These are phyloP conservation scores for Pelecanus crispus DNA, from an alignment of 2,113 vertebrate species.

Conservation along the genomic window DNA sequence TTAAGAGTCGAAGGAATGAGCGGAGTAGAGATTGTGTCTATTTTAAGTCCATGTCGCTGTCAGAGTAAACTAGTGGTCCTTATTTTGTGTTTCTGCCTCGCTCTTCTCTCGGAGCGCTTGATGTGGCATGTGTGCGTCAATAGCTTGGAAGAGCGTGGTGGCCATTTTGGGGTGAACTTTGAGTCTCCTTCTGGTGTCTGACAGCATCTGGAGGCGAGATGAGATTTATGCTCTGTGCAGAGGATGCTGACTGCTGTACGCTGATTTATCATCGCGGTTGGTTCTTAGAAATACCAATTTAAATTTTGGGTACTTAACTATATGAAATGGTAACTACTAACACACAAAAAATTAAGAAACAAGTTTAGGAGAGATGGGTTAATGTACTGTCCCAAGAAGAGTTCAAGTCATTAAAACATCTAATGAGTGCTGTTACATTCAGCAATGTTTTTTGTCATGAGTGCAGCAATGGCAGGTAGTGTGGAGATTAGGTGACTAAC, in stretches of 20 bases:
- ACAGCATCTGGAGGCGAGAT: background rate
- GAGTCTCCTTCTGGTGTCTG: background rate
- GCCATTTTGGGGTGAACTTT: background rate
- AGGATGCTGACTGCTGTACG: accelerated
- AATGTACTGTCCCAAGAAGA: background rate
- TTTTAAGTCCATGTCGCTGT: background rate
- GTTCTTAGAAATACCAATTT: background rate
- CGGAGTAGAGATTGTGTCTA: background rate
- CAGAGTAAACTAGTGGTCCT: background rate
- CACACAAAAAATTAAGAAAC: background rate
- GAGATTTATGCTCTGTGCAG: background rate
- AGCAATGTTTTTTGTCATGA: background rate
- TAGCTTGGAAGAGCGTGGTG: background rate
- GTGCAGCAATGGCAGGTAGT: background rate
- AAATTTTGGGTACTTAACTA: background rate
- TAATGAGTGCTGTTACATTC: background rate
- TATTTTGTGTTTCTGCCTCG: background rate
- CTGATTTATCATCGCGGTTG: background rate
- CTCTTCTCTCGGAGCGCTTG: accelerated
- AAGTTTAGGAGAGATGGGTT: background rate
- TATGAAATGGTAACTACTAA: background rate
- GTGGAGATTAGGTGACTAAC: background rate
- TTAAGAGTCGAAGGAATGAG: conserved; percentile 9
- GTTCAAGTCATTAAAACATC: background rate
- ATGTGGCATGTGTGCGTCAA: accelerated